Percentiles rank a stretch among this genome's conserved stretches.
These are phyloP conservation scores for Yponomeuta plumbellus DNA, from an alignment of 2,888 invertebrate genomes.

Conservation along the genomic window DNA sequence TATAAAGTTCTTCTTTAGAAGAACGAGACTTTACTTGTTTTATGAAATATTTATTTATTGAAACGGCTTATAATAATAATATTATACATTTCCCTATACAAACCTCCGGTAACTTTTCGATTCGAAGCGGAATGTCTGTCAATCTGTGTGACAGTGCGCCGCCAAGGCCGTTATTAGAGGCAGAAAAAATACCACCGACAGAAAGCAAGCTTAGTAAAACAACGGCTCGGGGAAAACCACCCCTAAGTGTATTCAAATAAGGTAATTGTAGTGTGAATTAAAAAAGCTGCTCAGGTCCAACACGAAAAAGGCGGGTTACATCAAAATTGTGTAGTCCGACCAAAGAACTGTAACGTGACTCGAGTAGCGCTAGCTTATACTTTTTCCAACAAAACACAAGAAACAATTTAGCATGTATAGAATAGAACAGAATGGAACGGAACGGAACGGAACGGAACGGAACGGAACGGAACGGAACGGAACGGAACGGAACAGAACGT, in stretches of 20 bases:
- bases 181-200: background rate
- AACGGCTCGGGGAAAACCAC: background rate
- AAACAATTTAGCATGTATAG: no score
- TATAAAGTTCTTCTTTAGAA: no score
- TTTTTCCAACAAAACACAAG: background rate
- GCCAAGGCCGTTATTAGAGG: conserved; percentile 7
- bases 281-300: background rate
- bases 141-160: conserved; percentile 29
- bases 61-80: background rate
- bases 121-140: conserved; percentile 31
- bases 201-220: background rate
- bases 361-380: background rate
- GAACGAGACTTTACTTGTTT: no score
- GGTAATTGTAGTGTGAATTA: conserved; percentile 1
- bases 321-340: conserved; percentile 8
- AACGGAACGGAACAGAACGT: no score
- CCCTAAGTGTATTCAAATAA: background rate
- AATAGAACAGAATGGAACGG: no score
- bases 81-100: background rate
- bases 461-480: no score
- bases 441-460: no score
- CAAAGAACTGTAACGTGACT: background rate
- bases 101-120: background rate
- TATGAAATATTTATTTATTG: background rate
- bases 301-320: conserved; percentile 12